phyloP scores from a whole-genome alignment of 2,113 vertebrate genomes.

The Opisthocomus hoazin region DNA sequence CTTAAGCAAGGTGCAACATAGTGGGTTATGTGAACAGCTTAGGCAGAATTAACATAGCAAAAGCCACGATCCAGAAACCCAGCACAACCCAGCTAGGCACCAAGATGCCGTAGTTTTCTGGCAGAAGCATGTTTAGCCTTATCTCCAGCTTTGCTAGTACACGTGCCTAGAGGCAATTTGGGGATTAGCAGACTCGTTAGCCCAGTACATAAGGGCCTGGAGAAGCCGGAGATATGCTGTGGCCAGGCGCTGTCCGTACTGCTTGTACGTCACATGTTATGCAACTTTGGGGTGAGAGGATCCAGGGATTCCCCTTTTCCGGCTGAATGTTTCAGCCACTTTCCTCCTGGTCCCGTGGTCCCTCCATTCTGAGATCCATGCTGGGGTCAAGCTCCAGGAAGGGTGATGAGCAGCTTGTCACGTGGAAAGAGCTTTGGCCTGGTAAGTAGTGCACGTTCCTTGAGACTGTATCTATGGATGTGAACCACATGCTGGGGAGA shows the following conservation, averaged over 20 bases:
- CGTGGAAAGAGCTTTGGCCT: neutral
- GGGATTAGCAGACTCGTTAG: neutral
- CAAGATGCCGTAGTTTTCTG: neutral
- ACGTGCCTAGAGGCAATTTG: neutral
- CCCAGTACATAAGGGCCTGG: neutral
- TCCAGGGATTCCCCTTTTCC: neutral
- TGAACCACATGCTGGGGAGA: neutral
- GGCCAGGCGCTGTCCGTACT: rapidly evolving
- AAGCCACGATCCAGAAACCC: neutral
- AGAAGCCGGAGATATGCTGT: rapidly evolving
- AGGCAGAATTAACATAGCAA: neutral
- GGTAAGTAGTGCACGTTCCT: neutral
- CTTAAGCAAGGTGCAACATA: neutral
- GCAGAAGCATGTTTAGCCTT: neutral
- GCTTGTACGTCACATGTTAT: rapidly evolving
- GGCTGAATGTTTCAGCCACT: neutral
- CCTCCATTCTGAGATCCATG: neutral
- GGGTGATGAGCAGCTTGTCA: neutral
- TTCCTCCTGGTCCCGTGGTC: neutral
- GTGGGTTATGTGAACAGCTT: neutral
- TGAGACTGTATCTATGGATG: neutral
- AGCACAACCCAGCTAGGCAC: neutral
- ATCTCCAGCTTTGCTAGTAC: neutral
- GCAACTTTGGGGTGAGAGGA: neutral
- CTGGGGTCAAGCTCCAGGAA: neutral